Base-by-base conservation (phyloP, 1,140 invertebrate species). In the Drosophila gunungcola region DNA sequence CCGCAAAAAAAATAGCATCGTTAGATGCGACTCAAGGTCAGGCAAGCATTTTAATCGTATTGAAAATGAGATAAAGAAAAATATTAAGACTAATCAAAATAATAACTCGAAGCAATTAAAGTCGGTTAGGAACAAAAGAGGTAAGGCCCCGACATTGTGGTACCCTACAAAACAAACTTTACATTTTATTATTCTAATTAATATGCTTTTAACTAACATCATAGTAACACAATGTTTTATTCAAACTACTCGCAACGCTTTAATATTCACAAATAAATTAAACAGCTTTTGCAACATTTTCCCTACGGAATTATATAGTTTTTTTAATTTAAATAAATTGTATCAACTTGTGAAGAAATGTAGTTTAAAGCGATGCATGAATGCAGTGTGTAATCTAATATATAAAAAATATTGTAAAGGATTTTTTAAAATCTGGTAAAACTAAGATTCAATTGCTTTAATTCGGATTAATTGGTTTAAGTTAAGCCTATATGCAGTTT, bases 11-110 rank as follows among this genome's bases (percentile, higher is more conserved):
- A 36, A 34, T 39, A 34, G 32, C 42, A 70, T 48, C 64, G 67
- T 55, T 76, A 52, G 63, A 55, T 51, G 54, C 51, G 48, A 55
- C 43, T 6, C 75, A 78, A 78, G 75, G 75, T 78, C 75, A 78
- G 11, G 46, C 38, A 41, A 62, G 46, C 46, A 70, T 63, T 77
- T 69, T 62, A 58, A 46, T 68, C 52, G 64, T 69, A 56, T 70
- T 69, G 64, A 69, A 49, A 70, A 69, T 60, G 29, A 76, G 48
- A 67, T 68, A 58, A 76, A 58, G 39, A 54, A 60, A 58, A 68
- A 68, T 76, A 67, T 42, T 34, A 36, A 53, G 32, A 52, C 41
- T 64, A 75, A 65, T 73, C 53, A 53, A 73, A 73, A 73, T 61
- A 63, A 74, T 73, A 52, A 74, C 57, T 63, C 34, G 9, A 34